These are phyloP conservation scores for Zaprionus kolodkinae DNA, from an alignment of 1,140 invertebrate species.

Conservation along the genomic window DNA sequence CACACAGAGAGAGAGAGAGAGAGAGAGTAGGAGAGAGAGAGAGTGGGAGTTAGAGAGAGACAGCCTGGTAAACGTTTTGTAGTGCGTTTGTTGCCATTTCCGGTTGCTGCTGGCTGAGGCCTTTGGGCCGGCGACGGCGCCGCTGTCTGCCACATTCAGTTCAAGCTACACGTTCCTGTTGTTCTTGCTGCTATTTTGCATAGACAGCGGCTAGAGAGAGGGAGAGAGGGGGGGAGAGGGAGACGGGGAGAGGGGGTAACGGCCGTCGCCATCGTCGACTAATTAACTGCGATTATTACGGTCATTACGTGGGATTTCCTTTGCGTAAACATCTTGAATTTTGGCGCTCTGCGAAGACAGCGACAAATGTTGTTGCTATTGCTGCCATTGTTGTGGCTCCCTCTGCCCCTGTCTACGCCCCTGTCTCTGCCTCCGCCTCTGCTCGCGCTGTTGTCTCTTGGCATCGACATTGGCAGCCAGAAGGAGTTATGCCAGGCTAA, in stretches of 20 bases:
- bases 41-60: not conserved
- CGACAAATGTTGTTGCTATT: conserved; percentile 52
- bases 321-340: conserved; percentile 84
- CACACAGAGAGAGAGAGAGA: not conserved
- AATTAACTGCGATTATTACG: conserved; percentile 85
- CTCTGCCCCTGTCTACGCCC: conserved; percentile 15
- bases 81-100: conserved; percentile 80
- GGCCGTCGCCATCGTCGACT: conserved; percentile 81
- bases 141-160: conserved; percentile 39
- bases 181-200: conserved; percentile 73
- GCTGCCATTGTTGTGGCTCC: conserved; percentile 20
- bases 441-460: conserved; percentile 32
- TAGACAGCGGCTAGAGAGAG: conserved; percentile 44
- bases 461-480: conserved; percentile 39
- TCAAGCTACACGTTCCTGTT: conserved; percentile 32
- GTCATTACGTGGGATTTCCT: conserved; percentile 84
- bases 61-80: conserved; percentile 53
- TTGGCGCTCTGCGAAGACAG: conserved; percentile 65
- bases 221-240: not conserved
- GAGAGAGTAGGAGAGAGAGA: too few relatives aligned
- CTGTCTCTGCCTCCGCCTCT: conserved; percentile 17
- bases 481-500: conserved; percentile 72
- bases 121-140: conserved; percentile 32
- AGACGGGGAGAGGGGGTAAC: conserved; percentile 22
- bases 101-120: conserved; percentile 13